A percentile compares a stretch with the other conserved stretches of the same genome.
Evolutionary conservation across 1,140 invertebrate species (phyloP).

Genomic region (Helicoverpa armigera): DNA sequence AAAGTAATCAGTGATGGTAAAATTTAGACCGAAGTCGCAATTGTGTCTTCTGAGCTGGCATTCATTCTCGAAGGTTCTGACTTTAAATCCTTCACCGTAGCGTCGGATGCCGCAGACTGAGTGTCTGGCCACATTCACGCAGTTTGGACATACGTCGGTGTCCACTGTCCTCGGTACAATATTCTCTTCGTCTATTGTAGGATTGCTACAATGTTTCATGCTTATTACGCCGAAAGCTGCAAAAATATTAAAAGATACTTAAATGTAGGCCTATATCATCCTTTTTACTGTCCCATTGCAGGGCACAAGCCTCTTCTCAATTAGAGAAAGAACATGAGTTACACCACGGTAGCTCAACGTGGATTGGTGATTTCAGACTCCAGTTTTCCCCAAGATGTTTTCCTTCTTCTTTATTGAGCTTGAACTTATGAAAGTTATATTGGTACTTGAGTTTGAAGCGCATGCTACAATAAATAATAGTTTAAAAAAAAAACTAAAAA

Average conservation of each 20-base stretch:
- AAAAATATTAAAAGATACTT: constrained; percentile 34
- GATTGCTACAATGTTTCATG: constrained; percentile 64
- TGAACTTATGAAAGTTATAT: no score
- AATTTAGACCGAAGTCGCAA: constrained; percentile 60
- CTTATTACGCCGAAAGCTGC: constrained; percentile 74
- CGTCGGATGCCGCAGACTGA: constrained; percentile 67
- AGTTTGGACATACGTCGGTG: not conserved
- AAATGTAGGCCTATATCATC: not conserved
- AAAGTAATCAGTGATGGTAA: constrained; percentile 63
- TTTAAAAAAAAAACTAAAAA: no score
- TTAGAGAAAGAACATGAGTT: no score
- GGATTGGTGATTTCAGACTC: no score
- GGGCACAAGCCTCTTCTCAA: no score
- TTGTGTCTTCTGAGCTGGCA: constrained; percentile 67
- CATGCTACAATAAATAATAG: no score
- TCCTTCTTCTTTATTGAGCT: no score
- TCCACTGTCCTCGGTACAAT: not conserved
- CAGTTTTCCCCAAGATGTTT: no score
- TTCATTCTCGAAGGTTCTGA: constrained; percentile 67
- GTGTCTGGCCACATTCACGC: not conserved
- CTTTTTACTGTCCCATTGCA: no score
- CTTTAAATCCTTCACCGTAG: constrained; percentile 66
- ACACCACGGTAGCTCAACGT: no score
- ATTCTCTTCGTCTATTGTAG: not conserved
- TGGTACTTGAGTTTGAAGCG: no score